Conservation (phyloP, 2,797 vertebrate genomes). For the Gymnocypris eckloni region DNA sequence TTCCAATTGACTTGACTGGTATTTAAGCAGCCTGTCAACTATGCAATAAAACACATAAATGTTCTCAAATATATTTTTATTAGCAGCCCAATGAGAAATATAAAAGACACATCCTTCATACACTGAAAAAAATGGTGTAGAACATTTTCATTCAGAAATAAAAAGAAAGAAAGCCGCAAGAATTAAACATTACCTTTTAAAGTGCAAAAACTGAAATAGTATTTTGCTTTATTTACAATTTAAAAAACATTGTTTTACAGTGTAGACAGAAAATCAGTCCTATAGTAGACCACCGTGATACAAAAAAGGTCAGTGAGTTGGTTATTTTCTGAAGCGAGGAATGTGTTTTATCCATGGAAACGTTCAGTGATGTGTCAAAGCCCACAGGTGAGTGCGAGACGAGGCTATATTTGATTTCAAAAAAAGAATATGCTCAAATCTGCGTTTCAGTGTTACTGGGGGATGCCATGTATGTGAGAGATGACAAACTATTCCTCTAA, state of each 20-base stretch:
- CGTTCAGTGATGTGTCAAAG: constrained; percentile 43
- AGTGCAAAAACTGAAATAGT: neutral
- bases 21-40: neutral
- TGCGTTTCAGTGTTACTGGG: neutral
- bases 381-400: constrained; percentile 24
- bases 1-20: neutral
- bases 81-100: neutral
- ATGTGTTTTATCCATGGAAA: constrained; percentile 34
- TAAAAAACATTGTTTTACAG: neutral
- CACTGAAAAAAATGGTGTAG: neutral
- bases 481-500: neutral
- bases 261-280: neutral
- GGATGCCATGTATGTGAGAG: neutral
- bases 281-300: constrained; percentile 11
- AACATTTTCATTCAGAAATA: neutral
- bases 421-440: constrained; percentile 6
- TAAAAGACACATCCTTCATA: neutral
- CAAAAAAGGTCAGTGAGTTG: neutral
- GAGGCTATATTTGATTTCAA: constrained; percentile 24
- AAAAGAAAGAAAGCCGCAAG: neutral
- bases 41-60: neutral
- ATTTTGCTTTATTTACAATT: neutral
- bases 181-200: neutral
- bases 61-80: neutral
- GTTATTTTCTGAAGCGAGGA: constrained; percentile 27